Base-by-base conservation (phyloP, 1,140 invertebrate genomes). In the Rhopalosiphum maidis region DNA sequence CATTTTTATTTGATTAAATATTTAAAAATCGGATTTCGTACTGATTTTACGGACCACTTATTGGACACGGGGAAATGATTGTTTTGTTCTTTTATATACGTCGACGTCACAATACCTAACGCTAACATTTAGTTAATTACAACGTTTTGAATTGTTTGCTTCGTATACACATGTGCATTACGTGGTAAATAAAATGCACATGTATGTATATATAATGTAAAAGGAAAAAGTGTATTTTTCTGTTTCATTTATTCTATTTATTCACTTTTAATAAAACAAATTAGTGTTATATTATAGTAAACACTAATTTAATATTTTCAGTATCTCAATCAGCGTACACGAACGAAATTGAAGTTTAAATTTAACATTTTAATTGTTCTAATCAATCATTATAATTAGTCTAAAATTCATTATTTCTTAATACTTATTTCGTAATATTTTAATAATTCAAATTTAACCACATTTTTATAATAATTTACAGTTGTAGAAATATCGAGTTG, bases 121-220 rank as follows among this genome's bases (percentile, higher is more conserved):
- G 60, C 60, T n/a, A 77, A 77, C 60, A 77, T 77, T 77, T 77
- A 77, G 60, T 77, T 77, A 77, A 77, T 77, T 77, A 77, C 60
- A n/a, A 77, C 15, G 60, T n/a, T 77, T 77, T 77, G 15, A 77
- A 77, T 35, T 77, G 60, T 77, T 77, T 77, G 60, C 60, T n/a
- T 22, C 60, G 60, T 77, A n/a, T n/a, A 77, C 60, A 77, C n/a
- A 77, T 1, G 60, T 77, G 60, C 60, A 77, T 77, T n/a, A 77
- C 15, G 60, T 77, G 5, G n/a, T n/a, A n/a, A 77, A 35, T 68
- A 77, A 77, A 77, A 77, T 77, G n/a, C 30, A 77, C 8, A 5
- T 60, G 15, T n/a, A 68, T n/a, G 30, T 77, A 68, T 68, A n/a
- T 68, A 68, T 68, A n/a, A 68, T 30, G 30, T n/a, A 30, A 68